Evolutionary conservation across 2,797 vertebrate genomes (phyloP).

Genomic region (Danio albolineatus): DNA sequence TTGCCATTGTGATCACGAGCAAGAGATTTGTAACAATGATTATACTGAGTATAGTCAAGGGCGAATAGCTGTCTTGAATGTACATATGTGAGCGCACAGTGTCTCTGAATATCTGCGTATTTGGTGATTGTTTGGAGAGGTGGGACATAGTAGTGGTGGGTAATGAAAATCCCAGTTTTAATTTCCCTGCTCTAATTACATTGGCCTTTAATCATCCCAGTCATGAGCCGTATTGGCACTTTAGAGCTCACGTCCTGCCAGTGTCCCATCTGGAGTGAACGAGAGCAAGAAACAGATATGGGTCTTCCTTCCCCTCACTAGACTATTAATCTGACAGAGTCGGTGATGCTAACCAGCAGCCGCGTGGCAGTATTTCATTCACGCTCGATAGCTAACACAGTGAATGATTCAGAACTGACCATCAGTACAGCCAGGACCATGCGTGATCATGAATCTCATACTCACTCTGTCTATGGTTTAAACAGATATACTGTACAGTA

Average conservation of each 20-base stretch:
- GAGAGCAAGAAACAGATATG: conserved; percentile 33
- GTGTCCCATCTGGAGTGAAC: conserved; percentile 83
- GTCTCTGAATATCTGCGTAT: conserved; percentile 48
- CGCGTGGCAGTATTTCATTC: conserved; percentile 29
- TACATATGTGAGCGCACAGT: conserved; percentile 19
- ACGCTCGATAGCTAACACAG: conserved; percentile 37
- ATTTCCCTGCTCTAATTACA: conserved; percentile 92
- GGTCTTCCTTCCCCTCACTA: conserved; percentile 21
- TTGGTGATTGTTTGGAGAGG: conserved; percentile 56
- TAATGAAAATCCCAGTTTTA: conserved; percentile 86
- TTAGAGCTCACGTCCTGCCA: conserved; percentile 83
- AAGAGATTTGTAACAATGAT: conserved; percentile 16
- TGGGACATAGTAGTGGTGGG: conserved; percentile 78
- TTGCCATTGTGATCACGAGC: neutral
- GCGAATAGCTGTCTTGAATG: conserved; percentile 6
- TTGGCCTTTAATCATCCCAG: conserved; percentile 95
- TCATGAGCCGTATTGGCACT: conserved; percentile 90
- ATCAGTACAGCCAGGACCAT: conserved; percentile 16
- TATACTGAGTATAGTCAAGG: conserved; percentile 12
- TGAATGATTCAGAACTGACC: conserved; percentile 24
- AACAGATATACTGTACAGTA: neutral
- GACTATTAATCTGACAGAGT: conserved; percentile 58
- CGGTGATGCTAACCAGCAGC: conserved; percentile 51
- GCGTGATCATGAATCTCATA: neutral
- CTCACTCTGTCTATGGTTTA: neutral